These are phyloP conservation scores for Holacanthella duospinosa DNA, from an alignment of 2,888 invertebrate genomes.

Conservation along the genomic window DNA sequence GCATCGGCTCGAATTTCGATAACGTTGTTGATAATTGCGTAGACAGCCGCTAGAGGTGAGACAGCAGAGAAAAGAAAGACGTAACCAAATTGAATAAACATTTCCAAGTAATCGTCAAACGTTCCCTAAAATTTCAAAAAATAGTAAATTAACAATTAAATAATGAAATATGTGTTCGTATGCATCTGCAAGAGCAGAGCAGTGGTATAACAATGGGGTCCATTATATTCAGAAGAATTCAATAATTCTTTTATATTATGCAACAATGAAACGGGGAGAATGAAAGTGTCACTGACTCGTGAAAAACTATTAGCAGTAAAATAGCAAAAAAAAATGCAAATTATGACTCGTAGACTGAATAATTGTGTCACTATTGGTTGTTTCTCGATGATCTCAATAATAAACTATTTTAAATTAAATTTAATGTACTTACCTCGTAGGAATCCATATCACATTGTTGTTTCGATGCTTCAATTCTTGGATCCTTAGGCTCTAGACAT, in stretches of 20 bases:
- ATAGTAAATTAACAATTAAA: slow-evolving; percentile 5
- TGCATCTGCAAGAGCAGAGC: background rate
- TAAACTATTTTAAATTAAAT: background rate
- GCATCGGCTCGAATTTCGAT: slow-evolving; percentile 63
- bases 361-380: too few relatives aligned
- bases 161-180: background rate
- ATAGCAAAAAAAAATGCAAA: too few relatives aligned
- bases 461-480: slow-evolving; percentile 46
- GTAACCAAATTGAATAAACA: slow-evolving; percentile 69
- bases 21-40: slow-evolving; percentile 63
- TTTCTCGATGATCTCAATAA: too few relatives aligned
- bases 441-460: slow-evolving; percentile 56
- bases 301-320: too few relatives aligned
- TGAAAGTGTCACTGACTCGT: too few relatives aligned
- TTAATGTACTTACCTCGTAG: slow-evolving; percentile 46
- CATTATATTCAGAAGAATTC: too few relatives aligned
- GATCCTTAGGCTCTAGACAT: slow-evolving; percentile 44
- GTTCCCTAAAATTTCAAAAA: slow-evolving; percentile 49
- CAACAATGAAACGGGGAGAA: too few relatives aligned
- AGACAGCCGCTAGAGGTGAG: slow-evolving; percentile 63
- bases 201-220: background rate
- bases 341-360: background rate
- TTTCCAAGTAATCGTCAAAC: slow-evolving; percentile 64
- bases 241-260: too few relatives aligned
- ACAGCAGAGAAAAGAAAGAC: slow-evolving; percentile 66